Evolutionary conservation across 2,113 vertebrate species (phyloP), one percentile per base, ranked within the genome.

Genomic region (Peromyscus polionotus): DNA sequence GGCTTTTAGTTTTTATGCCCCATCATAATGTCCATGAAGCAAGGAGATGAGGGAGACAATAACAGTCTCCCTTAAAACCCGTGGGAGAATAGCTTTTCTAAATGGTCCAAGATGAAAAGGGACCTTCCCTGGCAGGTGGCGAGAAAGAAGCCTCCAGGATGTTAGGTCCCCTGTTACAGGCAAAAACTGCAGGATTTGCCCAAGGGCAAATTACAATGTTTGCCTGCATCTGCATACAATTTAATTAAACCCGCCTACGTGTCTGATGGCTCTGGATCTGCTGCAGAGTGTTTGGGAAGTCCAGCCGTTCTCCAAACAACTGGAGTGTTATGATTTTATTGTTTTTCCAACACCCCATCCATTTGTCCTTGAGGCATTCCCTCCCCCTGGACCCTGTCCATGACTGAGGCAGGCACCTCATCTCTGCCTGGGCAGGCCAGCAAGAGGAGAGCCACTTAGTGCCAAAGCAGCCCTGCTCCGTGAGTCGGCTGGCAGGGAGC

Each of bases 331-430:
- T 84, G 97, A 96, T 98, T 98, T 98, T 97, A 98, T 97, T 98
- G 97, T 98, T 98, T 98, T 98, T 96, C 98, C 94, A 80, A 92
- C 96, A 98, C 98, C 97, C 96, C 95, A 98, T 98, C 98, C 98
- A 98, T 98, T 98, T 98, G 98, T 98, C 98, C 98, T 98, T 95
- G 97, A 98, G 98, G 98, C 97, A 91, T 96, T 96, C 94, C 97
- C 98, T 98, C 98, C 98, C 95, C 76, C 98, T 98, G 98, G 98
- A 95, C 96, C 86, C 84, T 45, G 24, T 98, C 98, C 98, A 97
- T 20, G 83, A 73, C 95, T 94, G 88, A 95, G 24, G 95, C 95
- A 73, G 84, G 97, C 97, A 90, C 97, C 92, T 79, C 68, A 79
- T 98, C 95, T 96, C 96, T 61, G 95, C 98, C 98, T 91, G 97